Conservation (phyloP, 2,888 invertebrate genomes). For the Nomada flava region DNA sequence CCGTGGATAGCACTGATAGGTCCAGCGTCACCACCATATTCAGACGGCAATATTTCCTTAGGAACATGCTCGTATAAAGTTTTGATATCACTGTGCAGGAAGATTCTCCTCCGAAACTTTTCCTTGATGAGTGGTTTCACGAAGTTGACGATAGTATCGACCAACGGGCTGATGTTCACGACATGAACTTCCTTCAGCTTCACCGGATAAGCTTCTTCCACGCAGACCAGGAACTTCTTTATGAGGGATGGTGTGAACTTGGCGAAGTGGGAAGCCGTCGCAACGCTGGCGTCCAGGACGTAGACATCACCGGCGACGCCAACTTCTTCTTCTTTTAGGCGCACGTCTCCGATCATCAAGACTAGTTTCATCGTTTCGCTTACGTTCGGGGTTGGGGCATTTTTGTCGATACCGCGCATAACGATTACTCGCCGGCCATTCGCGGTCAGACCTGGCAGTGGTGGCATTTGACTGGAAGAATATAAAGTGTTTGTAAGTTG, state of each 20-base stretch:
- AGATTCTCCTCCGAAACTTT: conserved; percentile 93
- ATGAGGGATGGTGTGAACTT: conserved; percentile 93
- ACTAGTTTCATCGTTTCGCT: conserved; percentile 92
- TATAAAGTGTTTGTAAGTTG: not conserved
- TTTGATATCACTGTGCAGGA: conserved; percentile 90
- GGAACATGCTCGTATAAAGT: conserved; percentile 92
- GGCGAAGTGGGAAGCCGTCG: conserved; percentile 92
- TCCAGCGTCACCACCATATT: conserved; percentile 93
- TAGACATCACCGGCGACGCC: conserved; percentile 95
- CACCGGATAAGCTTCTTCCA: conserved; percentile 94
- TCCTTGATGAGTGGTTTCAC: conserved; percentile 95
- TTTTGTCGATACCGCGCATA: conserved; percentile 90
- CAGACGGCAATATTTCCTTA: conserved; percentile 91
- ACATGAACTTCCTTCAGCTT: conserved; percentile 95
- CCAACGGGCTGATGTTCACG: conserved; percentile 92
- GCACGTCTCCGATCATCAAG: conserved; percentile 93
- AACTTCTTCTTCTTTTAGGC: conserved; percentile 90
- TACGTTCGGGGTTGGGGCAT: conserved; percentile 89
- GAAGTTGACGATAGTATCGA: conserved; percentile 93
- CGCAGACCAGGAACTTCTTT: conserved; percentile 94
- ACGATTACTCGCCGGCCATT: conserved; percentile 91
- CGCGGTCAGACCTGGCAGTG: conserved; percentile 92
- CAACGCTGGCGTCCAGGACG: conserved; percentile 91
- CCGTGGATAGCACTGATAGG: conserved; percentile 90
- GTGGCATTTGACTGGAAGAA: conserved; percentile 89